Evolutionary conservation across 2,113 vertebrate species (phyloP).

Genomic region (Syngnathus floridae): DNA sequence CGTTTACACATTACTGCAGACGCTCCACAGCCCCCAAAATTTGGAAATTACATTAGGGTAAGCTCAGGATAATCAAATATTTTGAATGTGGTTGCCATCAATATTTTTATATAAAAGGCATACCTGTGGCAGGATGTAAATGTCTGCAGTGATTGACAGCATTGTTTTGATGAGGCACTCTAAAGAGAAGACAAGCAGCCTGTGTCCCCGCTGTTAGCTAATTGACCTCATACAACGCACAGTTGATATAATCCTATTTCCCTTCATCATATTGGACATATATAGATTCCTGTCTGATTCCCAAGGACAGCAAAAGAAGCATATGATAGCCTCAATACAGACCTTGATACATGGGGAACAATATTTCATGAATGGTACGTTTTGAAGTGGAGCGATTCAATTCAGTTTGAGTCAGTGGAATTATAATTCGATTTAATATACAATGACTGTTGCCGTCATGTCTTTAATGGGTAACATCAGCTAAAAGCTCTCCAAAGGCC

Average conservation of each 20-base stretch:
- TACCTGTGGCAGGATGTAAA: not conserved
- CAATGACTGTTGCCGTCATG: no score
- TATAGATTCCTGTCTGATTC: not conserved
- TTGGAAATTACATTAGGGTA: no score
- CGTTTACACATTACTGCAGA: not conserved
- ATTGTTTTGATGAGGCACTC: slow-evolving; percentile 43
- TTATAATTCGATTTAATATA: no score
- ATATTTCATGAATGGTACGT: no score
- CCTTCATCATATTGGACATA: slow-evolving; percentile 18
- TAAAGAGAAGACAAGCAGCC: slow-evolving; percentile 38
- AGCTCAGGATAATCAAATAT: not conserved
- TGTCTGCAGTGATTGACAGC: slow-evolving; percentile 24
- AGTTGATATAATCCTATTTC: slow-evolving; percentile 41
- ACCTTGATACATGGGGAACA: no score
- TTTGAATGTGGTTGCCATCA: not conserved
- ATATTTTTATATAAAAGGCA: not conserved
- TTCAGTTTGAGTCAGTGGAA: no score
- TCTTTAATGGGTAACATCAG: no score
- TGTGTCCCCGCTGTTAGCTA: slow-evolving; percentile 23
- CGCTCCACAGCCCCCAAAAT: not conserved
- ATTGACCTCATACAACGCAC: slow-evolving; percentile 28
- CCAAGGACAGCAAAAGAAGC: not conserved
- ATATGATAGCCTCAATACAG: not conserved
- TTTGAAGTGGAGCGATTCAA: no score
- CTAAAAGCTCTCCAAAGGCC: no score